phyloP scores from a whole-genome alignment of 2,888 invertebrate species.

The Mesochorus sp. region DNA sequence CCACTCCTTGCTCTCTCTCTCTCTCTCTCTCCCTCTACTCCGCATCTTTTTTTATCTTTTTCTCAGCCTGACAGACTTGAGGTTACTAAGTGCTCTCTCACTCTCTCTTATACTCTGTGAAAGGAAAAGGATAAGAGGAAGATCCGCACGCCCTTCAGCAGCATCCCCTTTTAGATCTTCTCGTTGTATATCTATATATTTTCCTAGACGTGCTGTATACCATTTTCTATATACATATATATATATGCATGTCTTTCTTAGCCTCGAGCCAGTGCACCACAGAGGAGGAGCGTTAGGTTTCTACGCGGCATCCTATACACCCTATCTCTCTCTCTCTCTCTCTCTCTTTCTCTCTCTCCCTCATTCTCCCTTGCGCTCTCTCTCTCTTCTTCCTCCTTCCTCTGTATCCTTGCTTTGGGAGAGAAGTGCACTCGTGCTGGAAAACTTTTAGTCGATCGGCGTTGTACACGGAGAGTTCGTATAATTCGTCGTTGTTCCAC shows the following conservation, averaged over 20 bases:
- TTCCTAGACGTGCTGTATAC: too few relatives aligned
- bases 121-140: slow-evolving; percentile 8
- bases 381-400: slow-evolving; percentile 18
- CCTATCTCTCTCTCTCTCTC: slow-evolving; percentile 22
- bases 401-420: slow-evolving; percentile 32
- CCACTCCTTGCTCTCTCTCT: slow-evolving; percentile 7
- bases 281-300: slow-evolving; percentile 22
- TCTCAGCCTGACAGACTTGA: background rate
- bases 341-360: slow-evolving; percentile 4
- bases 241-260: slow-evolving; percentile 1
- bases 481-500: slow-evolving; percentile 70
- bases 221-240: background rate
- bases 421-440: slow-evolving; percentile 62
- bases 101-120: background rate
- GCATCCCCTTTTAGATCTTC: background rate
- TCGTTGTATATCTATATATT: slow-evolving; percentile 2
- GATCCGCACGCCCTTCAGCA: slow-evolving; percentile 4
- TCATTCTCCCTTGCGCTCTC: slow-evolving; percentile 3
- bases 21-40: background rate
- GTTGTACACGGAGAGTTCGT: slow-evolving; percentile 62
- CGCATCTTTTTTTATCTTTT: background rate
- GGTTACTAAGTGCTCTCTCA: slow-evolving; percentile 11
- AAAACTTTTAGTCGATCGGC: slow-evolving; percentile 63
- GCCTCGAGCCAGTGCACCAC: background rate
- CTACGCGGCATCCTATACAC: slow-evolving; percentile 21